These are phyloP conservation scores for Stenichneumon culpator DNA, from an alignment of 2,888 invertebrate genomes.

Conservation along the genomic window DNA sequence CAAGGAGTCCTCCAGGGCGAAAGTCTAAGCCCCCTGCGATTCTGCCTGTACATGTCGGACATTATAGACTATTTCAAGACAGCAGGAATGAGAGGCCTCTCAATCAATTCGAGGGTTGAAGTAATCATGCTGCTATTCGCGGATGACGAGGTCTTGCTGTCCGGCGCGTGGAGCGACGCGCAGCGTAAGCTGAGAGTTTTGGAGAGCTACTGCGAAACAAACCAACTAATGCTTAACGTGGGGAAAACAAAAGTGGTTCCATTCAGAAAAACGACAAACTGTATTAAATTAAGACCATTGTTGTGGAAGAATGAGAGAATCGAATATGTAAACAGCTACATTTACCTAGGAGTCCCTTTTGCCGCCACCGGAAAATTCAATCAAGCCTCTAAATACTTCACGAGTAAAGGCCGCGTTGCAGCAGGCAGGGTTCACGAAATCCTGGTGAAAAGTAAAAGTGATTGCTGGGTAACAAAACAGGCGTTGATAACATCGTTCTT, in stretches of 20 bases:
- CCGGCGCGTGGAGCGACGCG: background rate
- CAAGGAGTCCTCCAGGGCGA: constrained; percentile 66
- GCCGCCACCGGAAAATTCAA: too few species aligned
- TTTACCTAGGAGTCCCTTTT: too few species aligned
- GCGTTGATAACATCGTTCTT: too few species aligned
- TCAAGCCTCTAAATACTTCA: too few species aligned
- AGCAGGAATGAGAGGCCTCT: constrained; percentile 37
- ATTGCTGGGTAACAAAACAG: too few species aligned
- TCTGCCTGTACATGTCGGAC: constrained; percentile 56
- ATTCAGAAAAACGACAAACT: too few species aligned
- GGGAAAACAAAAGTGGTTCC: background rate
- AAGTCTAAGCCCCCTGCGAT: constrained; percentile 45
- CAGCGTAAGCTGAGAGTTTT: background rate
- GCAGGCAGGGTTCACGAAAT: too few species aligned
- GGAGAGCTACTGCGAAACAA: background rate
- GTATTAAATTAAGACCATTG: too few species aligned
- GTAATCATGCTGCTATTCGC: background rate
- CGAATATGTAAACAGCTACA: too few species aligned
- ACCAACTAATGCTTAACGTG: background rate
- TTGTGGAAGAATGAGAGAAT: too few species aligned
- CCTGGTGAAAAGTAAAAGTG: too few species aligned
- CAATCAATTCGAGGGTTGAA: background rate
- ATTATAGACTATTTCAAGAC: constrained; percentile 44
- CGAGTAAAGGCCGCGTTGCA: too few species aligned
- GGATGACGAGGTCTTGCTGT: background rate